Base-by-base conservation (phyloP, 2,113 vertebrate genomes). In the Eretmodus cyanostictus region DNA sequence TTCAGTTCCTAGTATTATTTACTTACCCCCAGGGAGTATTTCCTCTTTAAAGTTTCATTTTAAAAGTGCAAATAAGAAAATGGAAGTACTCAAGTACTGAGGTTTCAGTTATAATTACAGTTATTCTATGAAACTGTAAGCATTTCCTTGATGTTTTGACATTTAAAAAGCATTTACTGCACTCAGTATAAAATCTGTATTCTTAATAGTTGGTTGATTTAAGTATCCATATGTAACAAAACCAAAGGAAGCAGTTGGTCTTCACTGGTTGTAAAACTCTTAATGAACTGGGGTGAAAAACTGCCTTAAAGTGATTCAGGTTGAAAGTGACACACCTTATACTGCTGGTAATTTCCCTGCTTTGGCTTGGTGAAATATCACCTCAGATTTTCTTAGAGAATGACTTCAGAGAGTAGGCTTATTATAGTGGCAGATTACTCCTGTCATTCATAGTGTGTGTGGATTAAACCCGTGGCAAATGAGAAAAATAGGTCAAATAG, bases 381-480 rank as follows among this genome's bases (percentile, higher is more conserved):
- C 40, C 82, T 83, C 51, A 57, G 71, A 86, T 89, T 87, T 83
- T 86, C 83, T 84, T 82, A 82, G 42, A 66, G 79, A 80, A 83
- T 47, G 82, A 89, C 89, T 63, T 29, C 71, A 89, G 84, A 91
- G 71, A 90, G 89, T 79, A 47, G 80, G 16, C 13, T 92, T 83
- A 86, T 84, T 92, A 91, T 79, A 17, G 27, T 24, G 85, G 73
- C 81, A 90, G 86, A 92, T 93, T 91, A 90, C 87, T 86, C 82
- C 49, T 87, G 40, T 42, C 49, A 19, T 88, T 90, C 84, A 92
- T 54, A 81, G 78, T 47, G 16, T 55, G 13, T 19, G 34, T 7
- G 16, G 80, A 89, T 89, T 86, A 85, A 61, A 38, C 57, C 53
- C 4, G 3, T 81, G 81, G 81, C 83, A 86, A 85, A 83, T 86